These are phyloP conservation scores for Malurus alboscapulatus DNA, from an alignment of 2,113 vertebrate species.

Conservation along the genomic window DNA sequence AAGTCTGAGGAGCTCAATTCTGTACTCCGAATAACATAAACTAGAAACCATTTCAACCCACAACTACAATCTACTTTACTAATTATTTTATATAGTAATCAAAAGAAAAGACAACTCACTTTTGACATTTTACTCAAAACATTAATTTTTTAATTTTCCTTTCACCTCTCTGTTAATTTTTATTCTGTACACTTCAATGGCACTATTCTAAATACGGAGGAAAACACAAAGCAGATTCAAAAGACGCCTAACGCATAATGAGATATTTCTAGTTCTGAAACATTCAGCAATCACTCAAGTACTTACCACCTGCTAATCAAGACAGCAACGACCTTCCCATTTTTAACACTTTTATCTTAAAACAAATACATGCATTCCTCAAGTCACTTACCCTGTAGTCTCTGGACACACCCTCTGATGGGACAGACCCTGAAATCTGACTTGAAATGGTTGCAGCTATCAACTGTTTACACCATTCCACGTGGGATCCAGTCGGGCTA, in stretches of 20 bases:
- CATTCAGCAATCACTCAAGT: neutral
- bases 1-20: neutral
- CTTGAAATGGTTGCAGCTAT: constrained; percentile 98
- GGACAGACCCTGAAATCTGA: constrained; percentile 85
- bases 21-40: neutral
- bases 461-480: constrained; percentile 98
- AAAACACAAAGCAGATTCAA: neutral
- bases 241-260: neutral
- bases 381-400: constrained; percentile 85
- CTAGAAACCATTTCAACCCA: neutral
- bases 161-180: neutral
- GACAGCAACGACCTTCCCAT: neutral
- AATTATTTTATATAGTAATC: neutral
- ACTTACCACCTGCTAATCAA: neutral
- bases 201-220: neutral
- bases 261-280: neutral
- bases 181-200: neutral
- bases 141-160: neutral
- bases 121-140: neutral
- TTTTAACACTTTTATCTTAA: neutral
- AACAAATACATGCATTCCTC: neutral
- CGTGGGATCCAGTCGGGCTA: constrained; percentile 93
- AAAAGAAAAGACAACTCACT: neutral
- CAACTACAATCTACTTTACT: neutral
- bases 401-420: constrained; percentile 78